Evolutionary conservation across 2,113 vertebrate species (phyloP).

Genomic region (Thamnaconus septentrionalis): DNA sequence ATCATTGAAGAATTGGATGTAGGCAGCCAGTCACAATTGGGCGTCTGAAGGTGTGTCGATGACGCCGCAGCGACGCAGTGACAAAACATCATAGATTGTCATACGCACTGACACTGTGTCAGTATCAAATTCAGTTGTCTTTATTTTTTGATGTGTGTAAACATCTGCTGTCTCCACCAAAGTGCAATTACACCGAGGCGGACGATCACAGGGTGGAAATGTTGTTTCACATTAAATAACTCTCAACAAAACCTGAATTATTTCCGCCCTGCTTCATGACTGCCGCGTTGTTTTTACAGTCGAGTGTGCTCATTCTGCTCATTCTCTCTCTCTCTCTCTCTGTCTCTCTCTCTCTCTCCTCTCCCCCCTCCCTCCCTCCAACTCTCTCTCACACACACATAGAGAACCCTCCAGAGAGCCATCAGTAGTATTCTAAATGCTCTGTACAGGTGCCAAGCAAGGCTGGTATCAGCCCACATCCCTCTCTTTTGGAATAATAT

Average conservation of each 20-base stretch:
- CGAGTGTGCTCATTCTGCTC: not conserved
- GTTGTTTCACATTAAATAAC: constrained; percentile 32
- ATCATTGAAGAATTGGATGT: no score
- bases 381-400: not conserved
- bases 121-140: no score
- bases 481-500: constrained; percentile 76
- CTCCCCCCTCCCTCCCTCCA: not conserved
- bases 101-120: no score
- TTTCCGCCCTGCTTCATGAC: not conserved
- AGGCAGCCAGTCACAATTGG: no score
- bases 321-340: not conserved
- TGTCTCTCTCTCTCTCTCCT: not conserved
- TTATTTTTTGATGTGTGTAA: no score
- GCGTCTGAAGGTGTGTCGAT: no score
- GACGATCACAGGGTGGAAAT: constrained; percentile 21
- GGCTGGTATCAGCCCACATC: constrained; percentile 56
- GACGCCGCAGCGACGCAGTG: no score
- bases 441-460: constrained; percentile 57
- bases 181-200: not conserved
- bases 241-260: constrained; percentile 7
- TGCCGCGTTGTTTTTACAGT: constrained; percentile 1
- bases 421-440: constrained; percentile 46
- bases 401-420: constrained; percentile 35
- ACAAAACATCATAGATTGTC: no score
- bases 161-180: constrained; percentile 21